Percentiles rank a stretch among this genome's conserved stretches.
Evolutionary conservation across 2,888 invertebrate species (phyloP).

Genomic region (Deroplatys truncata): DNA sequence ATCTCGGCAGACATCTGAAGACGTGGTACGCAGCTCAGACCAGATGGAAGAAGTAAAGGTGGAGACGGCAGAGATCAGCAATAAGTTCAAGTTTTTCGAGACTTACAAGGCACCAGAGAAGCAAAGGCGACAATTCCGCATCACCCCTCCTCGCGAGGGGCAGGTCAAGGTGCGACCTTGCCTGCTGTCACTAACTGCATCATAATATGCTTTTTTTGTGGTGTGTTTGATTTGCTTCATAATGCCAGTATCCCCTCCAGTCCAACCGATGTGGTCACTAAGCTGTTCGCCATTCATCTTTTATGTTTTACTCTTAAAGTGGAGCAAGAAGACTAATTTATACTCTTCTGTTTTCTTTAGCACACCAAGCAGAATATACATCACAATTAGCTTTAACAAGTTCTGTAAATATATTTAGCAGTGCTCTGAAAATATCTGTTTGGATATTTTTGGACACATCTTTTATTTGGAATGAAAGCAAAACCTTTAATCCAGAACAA

Average conservation of each 20-base stretch:
- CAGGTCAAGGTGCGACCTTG: slow-evolving; percentile 55
- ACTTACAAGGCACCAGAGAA: slow-evolving; percentile 70
- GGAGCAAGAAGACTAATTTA: neutral
- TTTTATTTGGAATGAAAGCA: neutral
- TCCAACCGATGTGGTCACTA: neutral
- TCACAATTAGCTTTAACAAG: no score
- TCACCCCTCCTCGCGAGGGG: slow-evolving; percentile 83
- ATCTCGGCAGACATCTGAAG: slow-evolving; percentile 43
- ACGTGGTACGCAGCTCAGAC: slow-evolving; percentile 70
- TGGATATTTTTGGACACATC: neutral
- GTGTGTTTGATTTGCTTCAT: neutral
- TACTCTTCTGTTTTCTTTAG: neutral
- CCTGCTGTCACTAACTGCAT: neutral
- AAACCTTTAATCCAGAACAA: neutral
- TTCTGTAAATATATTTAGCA: no score
- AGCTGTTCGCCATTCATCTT: neutral
- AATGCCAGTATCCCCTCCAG: neutral
- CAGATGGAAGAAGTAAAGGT: slow-evolving; percentile 72
- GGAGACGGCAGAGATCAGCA: slow-evolving; percentile 76
- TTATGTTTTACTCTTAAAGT: neutral
- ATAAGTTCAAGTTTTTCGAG: slow-evolving; percentile 89
- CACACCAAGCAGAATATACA: no score
- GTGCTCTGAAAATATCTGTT: neutral
- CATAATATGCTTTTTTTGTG: neutral
- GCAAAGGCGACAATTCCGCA: slow-evolving; percentile 71